A percentile compares a stretch with the other conserved stretches of the same genome.
Evolutionary conservation across 2,888 invertebrate genomes (phyloP).

Genomic region (Amorpha juglandis): DNA sequence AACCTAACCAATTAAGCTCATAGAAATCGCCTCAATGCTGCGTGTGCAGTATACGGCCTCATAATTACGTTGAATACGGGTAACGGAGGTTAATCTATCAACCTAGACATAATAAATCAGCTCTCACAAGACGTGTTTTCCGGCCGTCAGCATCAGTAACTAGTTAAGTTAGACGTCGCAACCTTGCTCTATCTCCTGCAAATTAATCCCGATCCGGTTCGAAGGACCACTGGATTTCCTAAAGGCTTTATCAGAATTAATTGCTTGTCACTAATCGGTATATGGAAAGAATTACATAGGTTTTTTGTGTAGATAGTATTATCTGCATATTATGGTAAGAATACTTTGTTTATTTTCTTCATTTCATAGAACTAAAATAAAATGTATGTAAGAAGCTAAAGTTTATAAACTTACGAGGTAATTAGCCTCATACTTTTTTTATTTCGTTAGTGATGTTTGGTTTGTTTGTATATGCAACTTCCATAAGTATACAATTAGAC

Average conservation of each 20-base stretch:
- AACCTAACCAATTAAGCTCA: no score
- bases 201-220: constrained; percentile 15
- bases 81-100: no score
- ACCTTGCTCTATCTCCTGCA: not conserved
- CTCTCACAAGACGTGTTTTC: not conserved
- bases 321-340: not conserved
- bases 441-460: no score
- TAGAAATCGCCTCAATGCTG: no score
- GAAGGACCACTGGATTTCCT: constrained; percentile 9
- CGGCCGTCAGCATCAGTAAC: not conserved
- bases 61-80: no score
- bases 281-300: not conserved
- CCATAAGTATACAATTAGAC: no score
- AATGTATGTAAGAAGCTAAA: not conserved
- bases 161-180: not conserved
- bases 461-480: no score
- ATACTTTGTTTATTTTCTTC: not conserved
- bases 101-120: not conserved
- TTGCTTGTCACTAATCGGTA: constrained; percentile 11
- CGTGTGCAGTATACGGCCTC: no score
- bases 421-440: no score
- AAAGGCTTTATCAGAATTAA: constrained; percentile 9
- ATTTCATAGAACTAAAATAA: no score
- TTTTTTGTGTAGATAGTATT: not conserved
- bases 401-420: not conserved